These are phyloP conservation scores for Drosophila auraria DNA, from an alignment of 1,140 invertebrate genomes.

Conservation along the genomic window DNA sequence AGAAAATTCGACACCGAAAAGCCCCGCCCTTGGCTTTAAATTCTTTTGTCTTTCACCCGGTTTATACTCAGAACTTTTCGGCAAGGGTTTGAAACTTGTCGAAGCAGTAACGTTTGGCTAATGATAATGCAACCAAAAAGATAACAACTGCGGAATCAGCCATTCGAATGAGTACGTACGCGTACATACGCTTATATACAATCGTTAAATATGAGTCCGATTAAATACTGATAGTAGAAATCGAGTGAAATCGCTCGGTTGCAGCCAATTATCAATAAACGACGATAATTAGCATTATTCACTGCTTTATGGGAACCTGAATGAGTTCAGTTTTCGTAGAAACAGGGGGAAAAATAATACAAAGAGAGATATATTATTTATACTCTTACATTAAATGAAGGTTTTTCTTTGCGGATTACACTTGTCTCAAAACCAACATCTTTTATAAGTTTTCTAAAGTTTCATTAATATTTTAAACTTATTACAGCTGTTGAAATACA, in stretches of 20 bases:
- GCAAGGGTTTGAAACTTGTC: conserved; percentile 1
- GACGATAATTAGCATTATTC: conserved; percentile 40
- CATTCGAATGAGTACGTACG: not conserved
- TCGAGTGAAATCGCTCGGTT: conserved; percentile 34
- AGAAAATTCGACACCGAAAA: conserved; percentile 16
- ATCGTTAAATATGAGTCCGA: conserved; percentile 1
- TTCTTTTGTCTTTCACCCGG: conserved; percentile 5
- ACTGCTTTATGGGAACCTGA: conserved; percentile 12
- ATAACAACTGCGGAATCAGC: conserved; percentile 17
- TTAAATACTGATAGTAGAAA: conserved; percentile 42
- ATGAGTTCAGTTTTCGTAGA: conserved; percentile 8
- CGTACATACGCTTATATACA: not conserved
- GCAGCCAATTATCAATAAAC: conserved; percentile 37
- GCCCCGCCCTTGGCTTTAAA: conserved; percentile 24
- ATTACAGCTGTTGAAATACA: too few relatives aligned
- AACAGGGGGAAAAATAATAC: not conserved
- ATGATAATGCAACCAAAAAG: conserved; percentile 9
- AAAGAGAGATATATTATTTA: not conserved
- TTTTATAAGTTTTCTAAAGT: not conserved
- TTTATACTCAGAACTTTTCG: conserved; percentile 7
- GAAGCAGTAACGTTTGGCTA: not conserved
- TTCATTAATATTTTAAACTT: not conserved
- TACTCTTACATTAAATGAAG: not conserved
- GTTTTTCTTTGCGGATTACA: not conserved
- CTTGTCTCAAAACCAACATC: not conserved